phyloP scores from a whole-genome alignment of 2,888 invertebrate genomes.

The Sphinx pinastri region DNA sequence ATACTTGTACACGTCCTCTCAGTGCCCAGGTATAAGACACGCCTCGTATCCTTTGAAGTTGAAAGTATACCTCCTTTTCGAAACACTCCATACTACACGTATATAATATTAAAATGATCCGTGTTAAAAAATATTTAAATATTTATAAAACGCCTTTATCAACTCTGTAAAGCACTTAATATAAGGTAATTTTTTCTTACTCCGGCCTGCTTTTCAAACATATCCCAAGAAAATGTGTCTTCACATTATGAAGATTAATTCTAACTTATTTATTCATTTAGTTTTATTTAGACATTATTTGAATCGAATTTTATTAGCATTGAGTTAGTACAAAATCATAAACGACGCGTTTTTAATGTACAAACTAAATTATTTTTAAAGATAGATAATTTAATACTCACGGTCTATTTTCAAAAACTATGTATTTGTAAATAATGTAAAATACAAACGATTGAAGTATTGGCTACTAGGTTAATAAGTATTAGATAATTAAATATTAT shows the following conservation, averaged over 20 bases:
- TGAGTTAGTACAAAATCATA: slow-evolving; percentile 57
- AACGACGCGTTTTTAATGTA: slow-evolving; percentile 55
- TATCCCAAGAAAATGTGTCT: slow-evolving; percentile 6
- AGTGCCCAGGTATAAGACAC: too few species aligned
- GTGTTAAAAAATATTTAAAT: too few species aligned
- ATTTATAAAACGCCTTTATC: not conserved
- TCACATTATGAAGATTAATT: slow-evolving; percentile 31
- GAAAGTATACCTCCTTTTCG: too few species aligned
- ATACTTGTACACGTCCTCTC: too few species aligned
- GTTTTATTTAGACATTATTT: slow-evolving; percentile 38
- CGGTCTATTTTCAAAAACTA: slow-evolving; percentile 38
- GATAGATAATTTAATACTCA: slow-evolving; percentile 29
- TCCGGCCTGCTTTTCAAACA: not conserved
- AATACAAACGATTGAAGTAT: slow-evolving; percentile 41
- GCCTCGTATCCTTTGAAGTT: too few species aligned
- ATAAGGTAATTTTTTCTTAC: not conserved
- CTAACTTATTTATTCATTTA: slow-evolving; percentile 44
- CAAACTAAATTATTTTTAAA: slow-evolving; percentile 45
- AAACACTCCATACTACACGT: too few species aligned
- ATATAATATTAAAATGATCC: too few species aligned
- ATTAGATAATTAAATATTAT: slow-evolving; percentile 32
- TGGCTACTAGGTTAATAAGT: slow-evolving; percentile 49
- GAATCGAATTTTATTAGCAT: slow-evolving; percentile 36
- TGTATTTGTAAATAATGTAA: slow-evolving; percentile 72
- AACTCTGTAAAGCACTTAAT: not conserved